Base-by-base conservation (phyloP, 1,140 invertebrate genomes). In the Cyrtorhinus lividipennis region DNA sequence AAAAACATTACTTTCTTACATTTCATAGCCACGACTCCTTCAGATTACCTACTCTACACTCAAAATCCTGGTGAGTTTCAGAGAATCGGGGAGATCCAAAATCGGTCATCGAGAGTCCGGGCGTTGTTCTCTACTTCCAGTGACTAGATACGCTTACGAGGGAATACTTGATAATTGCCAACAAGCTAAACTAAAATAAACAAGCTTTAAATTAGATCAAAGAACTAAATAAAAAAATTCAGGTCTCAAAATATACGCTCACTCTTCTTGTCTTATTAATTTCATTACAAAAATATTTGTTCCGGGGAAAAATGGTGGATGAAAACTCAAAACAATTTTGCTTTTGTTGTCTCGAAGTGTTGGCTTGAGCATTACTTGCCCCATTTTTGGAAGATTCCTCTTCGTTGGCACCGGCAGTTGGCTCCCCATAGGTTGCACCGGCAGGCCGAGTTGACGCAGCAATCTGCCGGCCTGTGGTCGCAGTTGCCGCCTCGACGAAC, bases 371-470 rank as follows among this genome's bases (percentile, higher is more conserved):
- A 63, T 66, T 68, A 69, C 64, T 71, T 71, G 68, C 88, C 88
- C 88, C 88, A 90, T 74, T 90, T 88, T 72, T 92, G 89, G 79
- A 93, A 92, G 67, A 93, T 80, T 45, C 90, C 90, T 80, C 87
- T 84, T 66, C 89, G 81, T 73, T 92, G 88, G 74, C 90, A 93
- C 67, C 86, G 81, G 74, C 90, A 93, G 76, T 92, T 93, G 68
- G 86, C 84, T 23, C 89, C 89, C 90, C 90, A 93, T 2, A 92
- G 78, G 74, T 92, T 92, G 79, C 90, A 92, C 44, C 89, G 80
- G 76, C 90, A 93, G 23, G 87, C 84, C 64, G 85, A 86, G 68
- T 83, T 87, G 75, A 85, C 83, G 77, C 90, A 92, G 77, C 90
- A 92, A 73, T 90, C 88, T 57, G 86, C 84, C 0, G 86, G 86